Conservation (phyloP, 1,140 invertebrate species). For the Cydia amplana region DNA sequence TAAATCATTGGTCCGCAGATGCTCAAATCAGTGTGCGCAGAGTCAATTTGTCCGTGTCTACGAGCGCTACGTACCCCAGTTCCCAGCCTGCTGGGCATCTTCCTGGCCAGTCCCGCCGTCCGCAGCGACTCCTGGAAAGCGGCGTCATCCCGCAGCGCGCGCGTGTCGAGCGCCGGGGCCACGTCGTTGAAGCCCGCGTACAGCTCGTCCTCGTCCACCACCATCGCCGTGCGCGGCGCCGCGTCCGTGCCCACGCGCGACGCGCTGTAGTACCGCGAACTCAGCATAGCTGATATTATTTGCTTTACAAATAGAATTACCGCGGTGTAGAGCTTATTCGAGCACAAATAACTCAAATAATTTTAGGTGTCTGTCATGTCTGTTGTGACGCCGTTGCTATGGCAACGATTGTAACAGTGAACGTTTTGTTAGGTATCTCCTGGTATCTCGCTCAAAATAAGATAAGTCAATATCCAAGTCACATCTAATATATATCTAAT, state of each 20-base stretch:
- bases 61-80: conserved; percentile 52
- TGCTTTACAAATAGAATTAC: not conserved
- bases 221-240: conserved; percentile 57
- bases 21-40: too few relatives aligned
- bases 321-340: not conserved
- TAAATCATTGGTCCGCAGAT: too few relatives aligned
- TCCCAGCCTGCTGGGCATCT: conserved; percentile 62
- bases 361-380: conserved; percentile 48
- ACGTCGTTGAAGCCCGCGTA: conserved; percentile 75
- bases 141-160: conserved; percentile 67
- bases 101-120: conserved; percentile 68
- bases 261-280: conserved; percentile 58
- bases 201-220: conserved; percentile 70
- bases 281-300: conserved; percentile 53
- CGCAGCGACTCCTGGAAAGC: conserved; percentile 69
- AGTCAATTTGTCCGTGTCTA: too few relatives aligned
- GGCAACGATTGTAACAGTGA: conserved; percentile 40
- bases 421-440: too few relatives aligned
- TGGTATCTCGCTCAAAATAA: too few relatives aligned
- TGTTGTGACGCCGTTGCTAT: conserved; percentile 75
- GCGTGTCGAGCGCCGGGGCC: conserved; percentile 70
- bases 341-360: not conserved
- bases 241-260: conserved; percentile 57
- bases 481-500: too few relatives aligned
- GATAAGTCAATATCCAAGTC: too few relatives aligned